Conservation (phyloP, 1,140 invertebrate species). For the Archivesica marissinica region DNA sequence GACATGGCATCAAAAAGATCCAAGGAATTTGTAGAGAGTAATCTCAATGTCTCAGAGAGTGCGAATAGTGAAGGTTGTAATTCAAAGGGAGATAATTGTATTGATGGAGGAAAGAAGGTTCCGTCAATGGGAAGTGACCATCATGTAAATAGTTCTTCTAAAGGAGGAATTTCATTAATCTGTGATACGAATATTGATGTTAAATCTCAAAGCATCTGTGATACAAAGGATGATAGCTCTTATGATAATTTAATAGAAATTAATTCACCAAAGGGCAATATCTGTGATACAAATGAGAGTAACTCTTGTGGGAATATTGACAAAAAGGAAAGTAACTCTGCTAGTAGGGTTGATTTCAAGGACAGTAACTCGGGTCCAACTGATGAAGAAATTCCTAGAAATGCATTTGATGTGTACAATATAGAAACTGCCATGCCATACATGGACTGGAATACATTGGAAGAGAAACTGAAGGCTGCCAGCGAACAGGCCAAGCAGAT, state of each 20-base stretch:
- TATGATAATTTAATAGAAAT: not conserved
- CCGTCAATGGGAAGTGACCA: not conserved
- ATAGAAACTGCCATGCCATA: conserved; percentile 58
- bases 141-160: not conserved
- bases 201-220: conserved; percentile 28
- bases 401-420: conserved; percentile 64
- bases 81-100: conserved; percentile 15
- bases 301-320: not conserved
- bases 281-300: conserved; percentile 7
- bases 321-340: not conserved
- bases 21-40: not conserved
- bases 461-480: conserved; percentile 41
- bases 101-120: not conserved
- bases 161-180: not conserved
- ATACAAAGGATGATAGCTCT: conserved; percentile 11
- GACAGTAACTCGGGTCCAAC: conserved; percentile 18
- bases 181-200: conserved; percentile 25
- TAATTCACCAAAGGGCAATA: no score
- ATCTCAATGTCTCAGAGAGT: not conserved
- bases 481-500: conserved; percentile 45
- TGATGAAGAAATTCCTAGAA: not conserved
- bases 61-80: not conserved
- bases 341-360: conserved; percentile 11
- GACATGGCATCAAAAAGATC: not conserved
- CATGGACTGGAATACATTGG: conserved; percentile 52